Conservation (phyloP, 2,888 invertebrate species). For the Drosophila niveifrons region DNA sequence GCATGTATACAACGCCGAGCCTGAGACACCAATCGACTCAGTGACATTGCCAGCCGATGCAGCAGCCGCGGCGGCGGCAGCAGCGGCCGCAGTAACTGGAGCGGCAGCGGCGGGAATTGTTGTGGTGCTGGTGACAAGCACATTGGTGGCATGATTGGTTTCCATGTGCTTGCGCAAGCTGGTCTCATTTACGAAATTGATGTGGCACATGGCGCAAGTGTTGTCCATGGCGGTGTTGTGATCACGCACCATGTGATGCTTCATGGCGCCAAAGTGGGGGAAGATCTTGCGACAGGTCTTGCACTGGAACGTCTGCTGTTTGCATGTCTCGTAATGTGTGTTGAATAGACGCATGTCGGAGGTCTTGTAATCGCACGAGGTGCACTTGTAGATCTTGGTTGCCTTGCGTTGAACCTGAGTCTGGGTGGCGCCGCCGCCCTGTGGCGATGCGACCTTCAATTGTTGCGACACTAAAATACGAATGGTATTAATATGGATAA, state of each 20-base stretch:
- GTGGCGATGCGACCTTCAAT: constrained; percentile 74
- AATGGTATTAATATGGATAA: background rate
- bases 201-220: constrained; percentile 84
- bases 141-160: constrained; percentile 84
- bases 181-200: constrained; percentile 83
- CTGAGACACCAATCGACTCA: constrained; percentile 54
- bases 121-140: constrained; percentile 82
- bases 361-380: constrained; percentile 85
- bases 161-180: constrained; percentile 85
- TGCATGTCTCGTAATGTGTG: constrained; percentile 85
- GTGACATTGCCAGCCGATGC: constrained; percentile 55
- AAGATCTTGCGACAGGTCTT: constrained; percentile 85
- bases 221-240: constrained; percentile 84
- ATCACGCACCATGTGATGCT: constrained; percentile 85
- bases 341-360: constrained; percentile 85
- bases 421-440: constrained; percentile 61
- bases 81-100: constrained; percentile 64
- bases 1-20: constrained; percentile 82
- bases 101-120: constrained; percentile 82
- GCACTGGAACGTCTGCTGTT: constrained; percentile 85
- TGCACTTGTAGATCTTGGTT: constrained; percentile 85
- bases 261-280: constrained; percentile 83
- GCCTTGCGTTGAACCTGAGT: constrained; percentile 81
- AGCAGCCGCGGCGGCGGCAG: constrained; percentile 70
- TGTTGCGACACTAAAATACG: constrained; percentile 43